Base-by-base conservation (phyloP, 2,888 invertebrate genomes). In the Acanthosepion lycidas region DNA sequence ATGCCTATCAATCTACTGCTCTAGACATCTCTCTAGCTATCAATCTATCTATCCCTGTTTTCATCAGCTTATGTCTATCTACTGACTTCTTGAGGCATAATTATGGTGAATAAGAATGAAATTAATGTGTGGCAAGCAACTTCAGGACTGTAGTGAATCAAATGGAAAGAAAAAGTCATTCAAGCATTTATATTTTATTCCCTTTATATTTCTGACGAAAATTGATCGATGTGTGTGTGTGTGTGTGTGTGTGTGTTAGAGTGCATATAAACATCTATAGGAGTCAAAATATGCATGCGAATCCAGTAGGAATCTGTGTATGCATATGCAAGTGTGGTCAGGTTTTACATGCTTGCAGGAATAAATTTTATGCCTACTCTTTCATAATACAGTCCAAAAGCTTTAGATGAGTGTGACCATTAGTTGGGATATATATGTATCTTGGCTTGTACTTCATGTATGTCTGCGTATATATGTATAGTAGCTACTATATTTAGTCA, bases 21-120 rank as follows among this genome's bases (percentile, higher is more conserved):
- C 15, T 53, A 53, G 15, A 53, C 28, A 26, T 78, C 5, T 28
- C 6, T 28, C 9, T 28, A 28, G 3, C 6, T 28, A 78, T 78
- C 8, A 26, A n/a, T n/a, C 1, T 78, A n/a, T n/a, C 28, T 78
- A 78, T n/a, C 28, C 6, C 1, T 59, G 6, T 59, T 20, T n/a
- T 2, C 18, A 5, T 33, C 5, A 33, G 33, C 3, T 33, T 33
- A 33, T 59, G 33, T 78, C 78, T 23, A 78, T 78, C 9, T 78
- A n/a, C 15, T 78, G 78, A 33, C 33, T 78, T 78, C 33, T 78
- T 3, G 33, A 33, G n/a, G 78, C 78, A 78, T 33, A 78, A 78
- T 78, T 78, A 78, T 78, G 78, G 78, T 78, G 78, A 78, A 78
- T 78, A 78, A 78, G 78, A n/a, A n/a, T 78, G n/a, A n/a, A 78